A percentile compares a stretch with the other conserved stretches of the same genome.
Conservation (phyloP, 2,113 vertebrate species). For the Amphiprion ocellaris region DNA sequence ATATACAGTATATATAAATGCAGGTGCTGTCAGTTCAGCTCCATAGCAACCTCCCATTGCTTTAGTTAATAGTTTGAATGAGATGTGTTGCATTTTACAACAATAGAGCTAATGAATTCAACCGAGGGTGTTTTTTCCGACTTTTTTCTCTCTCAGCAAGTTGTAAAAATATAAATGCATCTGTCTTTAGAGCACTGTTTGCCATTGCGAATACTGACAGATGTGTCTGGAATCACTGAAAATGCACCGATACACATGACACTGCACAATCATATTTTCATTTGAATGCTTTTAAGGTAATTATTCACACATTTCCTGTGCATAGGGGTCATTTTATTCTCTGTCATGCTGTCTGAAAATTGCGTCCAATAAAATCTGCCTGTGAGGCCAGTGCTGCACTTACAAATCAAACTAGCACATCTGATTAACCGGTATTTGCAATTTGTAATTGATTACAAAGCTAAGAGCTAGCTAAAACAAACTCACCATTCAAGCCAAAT, state of each 20-base stretch:
- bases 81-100: constrained; percentile 19
- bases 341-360: too few relatives aligned
- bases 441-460: background rate
- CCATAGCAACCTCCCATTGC: background rate
- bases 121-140: background rate
- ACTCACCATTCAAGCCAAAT: background rate
- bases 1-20: background rate
- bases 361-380: too few relatives aligned
- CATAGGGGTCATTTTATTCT: too few relatives aligned
- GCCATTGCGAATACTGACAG: too few relatives aligned
- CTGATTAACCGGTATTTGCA: background rate
- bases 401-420: background rate
- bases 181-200: too few relatives aligned
- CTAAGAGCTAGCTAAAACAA: background rate
- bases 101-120: background rate
- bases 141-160: background rate
- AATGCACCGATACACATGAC: background rate
- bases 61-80: constrained; percentile 29
- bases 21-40: constrained; percentile 8
- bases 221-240: too few relatives aligned
- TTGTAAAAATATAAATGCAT: too few relatives aligned
- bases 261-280: background rate
- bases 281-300: background rate
- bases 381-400: too few relatives aligned
- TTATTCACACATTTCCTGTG: too few relatives aligned